Percentiles rank a stretch among this genome's conserved stretches.
Conservation (phyloP, 2,888 invertebrate genomes). For the Drosophila hamatofila region DNA sequence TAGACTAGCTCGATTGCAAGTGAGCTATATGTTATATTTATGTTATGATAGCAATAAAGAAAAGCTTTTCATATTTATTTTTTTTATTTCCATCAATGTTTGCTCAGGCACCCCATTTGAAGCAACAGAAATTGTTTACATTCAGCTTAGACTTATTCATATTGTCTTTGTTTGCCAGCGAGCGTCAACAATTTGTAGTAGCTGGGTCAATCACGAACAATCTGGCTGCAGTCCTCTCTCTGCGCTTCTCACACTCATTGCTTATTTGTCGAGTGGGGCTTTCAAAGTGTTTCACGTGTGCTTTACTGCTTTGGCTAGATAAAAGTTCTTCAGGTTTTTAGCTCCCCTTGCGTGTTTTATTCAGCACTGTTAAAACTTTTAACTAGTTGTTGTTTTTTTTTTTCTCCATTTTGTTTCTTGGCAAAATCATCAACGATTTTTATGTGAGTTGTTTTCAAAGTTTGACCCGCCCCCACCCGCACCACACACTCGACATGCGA, state of each 20-base stretch:
- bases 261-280: slow-evolving; percentile 11
- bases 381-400: slow-evolving; percentile 20
- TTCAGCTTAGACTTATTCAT: neutral
- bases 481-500: neutral
- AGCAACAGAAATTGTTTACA: neutral
- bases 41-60: neutral
- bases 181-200: neutral
- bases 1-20: neutral
- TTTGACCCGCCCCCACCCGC: slow-evolving; percentile 12
- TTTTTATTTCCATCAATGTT: neutral
- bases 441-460: slow-evolving; percentile 58
- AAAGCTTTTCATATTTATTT: neutral
- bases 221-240: neutral
- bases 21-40: neutral
- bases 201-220: neutral
- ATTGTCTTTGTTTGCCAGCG: neutral
- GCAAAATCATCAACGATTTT: slow-evolving; percentile 53
- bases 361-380: slow-evolving; percentile 43
- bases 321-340: slow-evolving; percentile 19
- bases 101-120: neutral
- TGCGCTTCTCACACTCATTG: slow-evolving; percentile 15
- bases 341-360: slow-evolving; percentile 28
- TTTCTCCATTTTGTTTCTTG: slow-evolving; percentile 22
- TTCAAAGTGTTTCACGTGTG: slow-evolving; percentile 20
- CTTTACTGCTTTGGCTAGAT: neutral